Evolutionary conservation across 2,113 vertebrate genomes (phyloP).

Genomic region (Sterna hirundo): DNA sequence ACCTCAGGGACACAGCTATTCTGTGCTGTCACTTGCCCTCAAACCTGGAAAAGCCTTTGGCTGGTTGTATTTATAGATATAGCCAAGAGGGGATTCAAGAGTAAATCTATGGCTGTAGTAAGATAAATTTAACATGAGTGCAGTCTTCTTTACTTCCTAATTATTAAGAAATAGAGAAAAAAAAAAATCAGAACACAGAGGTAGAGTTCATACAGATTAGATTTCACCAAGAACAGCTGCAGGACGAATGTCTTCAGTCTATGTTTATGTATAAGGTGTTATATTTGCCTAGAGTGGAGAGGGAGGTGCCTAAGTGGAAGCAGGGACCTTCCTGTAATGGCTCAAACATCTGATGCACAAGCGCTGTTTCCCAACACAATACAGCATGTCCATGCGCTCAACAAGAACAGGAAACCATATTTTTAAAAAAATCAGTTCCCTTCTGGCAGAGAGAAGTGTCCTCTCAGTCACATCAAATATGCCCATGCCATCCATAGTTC

Average conservation of each 20-base stretch:
- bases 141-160: not conserved
- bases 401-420: not conserved
- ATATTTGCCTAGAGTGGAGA: not conserved
- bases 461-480: not conserved
- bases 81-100: not conserved
- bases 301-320: not conserved
- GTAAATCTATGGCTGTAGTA: not conserved
- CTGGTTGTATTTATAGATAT: not conserved
- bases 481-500: not conserved
- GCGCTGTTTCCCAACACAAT: not conserved
- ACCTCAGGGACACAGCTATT: not conserved
- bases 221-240: not conserved
- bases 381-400: not conserved
- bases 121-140: not conserved
- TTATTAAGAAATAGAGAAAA: not conserved
- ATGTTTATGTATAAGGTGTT: not conserved
- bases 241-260: not conserved
- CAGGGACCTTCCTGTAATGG: not conserved
- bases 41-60: not conserved
- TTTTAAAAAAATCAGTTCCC: not conserved
- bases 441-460: not conserved
- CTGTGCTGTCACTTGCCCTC: not conserved
- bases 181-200: not conserved
- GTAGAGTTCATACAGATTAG: not conserved
- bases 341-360: not conserved